phyloP scores from a whole-genome alignment of 2,888 invertebrate species.

The Arrhopalites spinosus region DNA sequence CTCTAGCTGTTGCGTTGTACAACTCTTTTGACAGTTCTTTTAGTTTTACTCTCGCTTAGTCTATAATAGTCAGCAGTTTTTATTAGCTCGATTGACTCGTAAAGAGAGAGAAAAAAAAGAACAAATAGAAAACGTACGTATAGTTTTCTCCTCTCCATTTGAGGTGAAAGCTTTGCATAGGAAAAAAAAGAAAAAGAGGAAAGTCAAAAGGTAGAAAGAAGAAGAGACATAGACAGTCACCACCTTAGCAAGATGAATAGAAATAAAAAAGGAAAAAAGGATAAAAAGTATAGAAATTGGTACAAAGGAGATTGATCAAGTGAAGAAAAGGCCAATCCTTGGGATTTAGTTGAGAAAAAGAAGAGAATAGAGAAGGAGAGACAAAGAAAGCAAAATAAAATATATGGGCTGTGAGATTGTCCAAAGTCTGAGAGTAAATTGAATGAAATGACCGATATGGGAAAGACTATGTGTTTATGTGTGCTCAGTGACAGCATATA shows the following conservation, averaged over 20 bases:
- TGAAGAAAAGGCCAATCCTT: slow-evolving; percentile 21
- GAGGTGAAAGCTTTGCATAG: no score
- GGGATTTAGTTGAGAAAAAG: slow-evolving; percentile 19
- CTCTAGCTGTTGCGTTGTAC: background rate
- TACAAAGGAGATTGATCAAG: slow-evolving; percentile 22
- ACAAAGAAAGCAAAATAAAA: slow-evolving; percentile 25
- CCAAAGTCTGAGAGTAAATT: slow-evolving; percentile 47
- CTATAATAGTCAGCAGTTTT: no score
- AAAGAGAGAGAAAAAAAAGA: no score
- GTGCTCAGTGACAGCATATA: no score
- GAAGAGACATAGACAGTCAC: background rate
- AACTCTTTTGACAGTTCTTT: no score
- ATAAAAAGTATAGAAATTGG: slow-evolving; percentile 28
- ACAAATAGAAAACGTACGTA: no score
- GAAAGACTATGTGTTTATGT: slow-evolving; percentile 16
- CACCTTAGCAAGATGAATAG: no score
- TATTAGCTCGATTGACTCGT: no score
- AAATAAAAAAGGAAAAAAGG: slow-evolving; percentile 4
- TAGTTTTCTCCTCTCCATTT: no score
- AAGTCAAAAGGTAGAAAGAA: background rate
- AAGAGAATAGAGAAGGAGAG: slow-evolving; percentile 10
- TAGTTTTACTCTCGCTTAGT: background rate
- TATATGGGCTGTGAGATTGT: slow-evolving; percentile 34
- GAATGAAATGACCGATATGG: slow-evolving; percentile 55
- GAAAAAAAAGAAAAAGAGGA: slow-evolving; percentile 5